phyloP scores from a whole-genome alignment of 2,888 invertebrate genomes.

The Pseudoips prasinana region DNA sequence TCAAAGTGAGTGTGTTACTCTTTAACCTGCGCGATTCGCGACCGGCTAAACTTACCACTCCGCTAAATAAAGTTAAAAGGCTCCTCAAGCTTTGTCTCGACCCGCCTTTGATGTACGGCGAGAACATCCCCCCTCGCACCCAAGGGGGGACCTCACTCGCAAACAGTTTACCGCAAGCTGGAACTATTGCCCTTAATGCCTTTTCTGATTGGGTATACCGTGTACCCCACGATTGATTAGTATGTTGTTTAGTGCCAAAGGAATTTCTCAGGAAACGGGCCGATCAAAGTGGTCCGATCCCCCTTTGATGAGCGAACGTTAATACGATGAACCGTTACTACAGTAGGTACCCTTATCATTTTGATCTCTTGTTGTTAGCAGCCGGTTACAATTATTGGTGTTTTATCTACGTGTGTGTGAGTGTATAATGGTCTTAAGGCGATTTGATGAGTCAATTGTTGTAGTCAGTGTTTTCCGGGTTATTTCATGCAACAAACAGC shows the following conservation, averaged over 20 bases:
- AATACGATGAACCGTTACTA: constrained; percentile 42
- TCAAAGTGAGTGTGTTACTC: constrained; percentile 82
- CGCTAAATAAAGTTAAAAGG: constrained; percentile 82
- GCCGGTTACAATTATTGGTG: constrained; percentile 32
- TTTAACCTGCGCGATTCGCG: constrained; percentile 82
- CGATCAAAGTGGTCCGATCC: constrained; percentile 57
- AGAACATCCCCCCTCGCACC: constrained; percentile 45
- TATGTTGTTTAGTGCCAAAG: constrained; percentile 57
- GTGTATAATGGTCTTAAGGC: not conserved
- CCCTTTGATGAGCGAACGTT: constrained; percentile 56
- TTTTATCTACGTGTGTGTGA: constrained; percentile 12
- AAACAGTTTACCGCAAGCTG: constrained; percentile 78
- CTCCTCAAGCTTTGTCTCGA: constrained; percentile 80
- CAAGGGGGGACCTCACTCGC: constrained; percentile 41
- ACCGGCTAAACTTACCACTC: constrained; percentile 82
- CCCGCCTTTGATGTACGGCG: constrained; percentile 75
- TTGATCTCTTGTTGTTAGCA: constrained; percentile 55
- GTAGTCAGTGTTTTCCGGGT: no score
- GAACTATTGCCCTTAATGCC: constrained; percentile 79
- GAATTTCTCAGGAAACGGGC: constrained; percentile 67
- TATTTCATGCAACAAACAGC: no score
- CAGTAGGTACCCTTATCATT: constrained; percentile 54
- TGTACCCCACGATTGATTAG: constrained; percentile 68
- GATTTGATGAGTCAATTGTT: no score
- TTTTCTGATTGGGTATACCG: constrained; percentile 69